These are phyloP conservation scores for Autographa pulchrina DNA, from an alignment of 2,888 invertebrate species.

Conservation along the genomic window DNA sequence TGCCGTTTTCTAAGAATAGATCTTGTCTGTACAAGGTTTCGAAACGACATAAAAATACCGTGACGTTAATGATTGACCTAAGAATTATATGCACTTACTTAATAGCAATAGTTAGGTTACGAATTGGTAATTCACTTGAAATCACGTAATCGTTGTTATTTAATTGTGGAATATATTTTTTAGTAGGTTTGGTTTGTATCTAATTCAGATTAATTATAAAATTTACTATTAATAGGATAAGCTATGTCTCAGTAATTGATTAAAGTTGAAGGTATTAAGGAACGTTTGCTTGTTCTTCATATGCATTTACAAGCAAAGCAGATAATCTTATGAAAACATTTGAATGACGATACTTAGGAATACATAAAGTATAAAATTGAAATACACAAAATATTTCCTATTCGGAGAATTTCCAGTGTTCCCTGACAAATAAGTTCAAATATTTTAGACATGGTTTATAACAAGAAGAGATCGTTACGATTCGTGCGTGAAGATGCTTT, in stretches of 20 bases:
- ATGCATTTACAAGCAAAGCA: too few relatives aligned
- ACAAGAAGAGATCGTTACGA: slow-evolving; percentile 55
- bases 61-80: slow-evolving; percentile 23
- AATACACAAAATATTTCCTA: neutral
- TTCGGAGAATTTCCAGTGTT: neutral
- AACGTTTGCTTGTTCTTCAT: too few relatives aligned
- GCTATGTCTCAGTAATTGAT: too few relatives aligned
- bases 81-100: slow-evolving; percentile 16
- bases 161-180: neutral
- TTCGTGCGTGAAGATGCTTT: slow-evolving; percentile 67
- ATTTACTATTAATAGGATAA: too few relatives aligned
- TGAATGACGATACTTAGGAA: too few relatives aligned
- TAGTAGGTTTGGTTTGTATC: too few relatives aligned
- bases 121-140: slow-evolving; percentile 12
- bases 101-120: slow-evolving; percentile 8
- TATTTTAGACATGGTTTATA: slow-evolving; percentile 68
- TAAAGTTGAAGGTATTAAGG: too few relatives aligned
- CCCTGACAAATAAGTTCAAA: slow-evolving; percentile 56
- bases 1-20: slow-evolving; percentile 49
- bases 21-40: slow-evolving; percentile 30
- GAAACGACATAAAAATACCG: slow-evolving; percentile 30
- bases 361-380: too few relatives aligned
- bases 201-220: too few relatives aligned
- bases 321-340: too few relatives aligned
- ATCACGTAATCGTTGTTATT: neutral